Evolutionary conservation across 2,797 vertebrate species (phyloP).

Genomic region (Myripristis murdjan): DNA sequence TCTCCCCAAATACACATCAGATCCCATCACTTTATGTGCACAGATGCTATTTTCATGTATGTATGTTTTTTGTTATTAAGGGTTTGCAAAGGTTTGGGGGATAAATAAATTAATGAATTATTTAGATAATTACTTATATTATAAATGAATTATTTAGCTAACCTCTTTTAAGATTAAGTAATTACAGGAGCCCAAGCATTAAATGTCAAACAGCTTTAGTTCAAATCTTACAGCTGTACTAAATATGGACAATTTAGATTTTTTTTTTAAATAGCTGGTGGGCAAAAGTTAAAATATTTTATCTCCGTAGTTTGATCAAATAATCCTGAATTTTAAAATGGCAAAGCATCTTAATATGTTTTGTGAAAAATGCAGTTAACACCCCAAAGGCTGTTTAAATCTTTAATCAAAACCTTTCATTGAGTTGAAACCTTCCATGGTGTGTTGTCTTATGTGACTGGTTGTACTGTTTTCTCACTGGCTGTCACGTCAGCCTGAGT

Average conservation of each 20-base stretch:
- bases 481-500: conserved; percentile 19
- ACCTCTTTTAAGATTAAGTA: no score
- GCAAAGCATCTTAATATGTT: background rate
- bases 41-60: no score
- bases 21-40: no score
- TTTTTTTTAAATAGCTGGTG: background rate
- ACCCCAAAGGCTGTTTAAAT: background rate
- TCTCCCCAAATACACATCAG: no score
- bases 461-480: conserved; percentile 19
- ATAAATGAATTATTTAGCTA: no score
- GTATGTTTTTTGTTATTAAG: no score
- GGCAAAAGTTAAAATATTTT: background rate
- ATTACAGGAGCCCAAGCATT: background rate
- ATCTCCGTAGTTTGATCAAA: background rate
- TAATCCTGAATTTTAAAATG: background rate
- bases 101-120: no score
- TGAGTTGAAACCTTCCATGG: background rate
- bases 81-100: no score
- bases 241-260: background rate
- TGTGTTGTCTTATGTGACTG: background rate
- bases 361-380: background rate
- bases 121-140: no score
- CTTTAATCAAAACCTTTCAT: background rate
- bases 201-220: background rate
- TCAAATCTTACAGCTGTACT: background rate